Evolutionary conservation across 2,113 vertebrate species (phyloP).

Genomic region (Charadrius vociferus): DNA sequence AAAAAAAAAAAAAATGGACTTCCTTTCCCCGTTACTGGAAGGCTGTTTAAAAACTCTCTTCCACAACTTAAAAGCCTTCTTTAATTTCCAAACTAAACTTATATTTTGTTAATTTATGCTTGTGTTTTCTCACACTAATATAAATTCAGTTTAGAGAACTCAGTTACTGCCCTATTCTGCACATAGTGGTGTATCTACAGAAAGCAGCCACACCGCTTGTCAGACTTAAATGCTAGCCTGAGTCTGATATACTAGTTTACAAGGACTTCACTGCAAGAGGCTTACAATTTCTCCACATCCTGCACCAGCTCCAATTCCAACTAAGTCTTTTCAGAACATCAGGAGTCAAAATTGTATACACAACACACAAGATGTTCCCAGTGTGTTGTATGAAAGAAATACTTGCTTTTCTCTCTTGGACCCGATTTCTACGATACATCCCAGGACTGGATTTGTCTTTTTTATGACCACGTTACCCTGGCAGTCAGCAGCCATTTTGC

Average conservation of each 20-base stretch:
- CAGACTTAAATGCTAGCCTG: background rate
- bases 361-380: background rate
- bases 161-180: background rate
- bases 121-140: background rate
- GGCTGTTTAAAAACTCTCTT: background rate
- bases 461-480: background rate
- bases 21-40: background rate
- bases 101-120: background rate
- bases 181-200: background rate
- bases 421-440: background rate
- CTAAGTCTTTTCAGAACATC: background rate
- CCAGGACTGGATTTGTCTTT: background rate
- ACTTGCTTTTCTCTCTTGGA: background rate
- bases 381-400: background rate
- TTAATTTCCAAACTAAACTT: background rate
- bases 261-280: background rate
- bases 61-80: background rate
- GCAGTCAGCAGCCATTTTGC: background rate
- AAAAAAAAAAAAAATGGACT: background rate
- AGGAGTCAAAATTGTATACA: background rate
- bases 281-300: background rate
- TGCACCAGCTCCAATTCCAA: background rate
- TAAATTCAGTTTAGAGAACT: background rate
- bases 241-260: background rate
- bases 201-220: background rate